Evolutionary conservation across 1,140 invertebrate species (phyloP).

Genomic region (Latrodectus geometricus): DNA sequence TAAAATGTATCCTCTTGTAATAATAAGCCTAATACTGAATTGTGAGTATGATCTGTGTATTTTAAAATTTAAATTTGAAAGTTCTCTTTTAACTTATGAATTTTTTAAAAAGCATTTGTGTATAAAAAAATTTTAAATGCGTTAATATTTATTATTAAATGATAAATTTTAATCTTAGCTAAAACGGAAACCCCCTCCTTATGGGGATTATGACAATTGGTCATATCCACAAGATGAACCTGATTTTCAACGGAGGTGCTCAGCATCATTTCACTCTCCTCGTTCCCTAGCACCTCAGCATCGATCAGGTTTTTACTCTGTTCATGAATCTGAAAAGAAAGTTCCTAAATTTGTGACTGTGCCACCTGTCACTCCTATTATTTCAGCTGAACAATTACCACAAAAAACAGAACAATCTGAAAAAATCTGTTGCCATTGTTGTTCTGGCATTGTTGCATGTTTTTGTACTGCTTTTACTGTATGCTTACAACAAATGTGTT

Average conservation of each 20-base stretch:
- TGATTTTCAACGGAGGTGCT: neutral
- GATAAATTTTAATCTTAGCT: neutral
- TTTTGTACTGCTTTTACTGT: neutral
- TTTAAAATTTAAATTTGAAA: neutral
- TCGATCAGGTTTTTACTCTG: constrained; percentile 37
- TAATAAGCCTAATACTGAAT: neutral
- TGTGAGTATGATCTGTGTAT: neutral
- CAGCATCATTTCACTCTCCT: neutral
- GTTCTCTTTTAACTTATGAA: neutral
- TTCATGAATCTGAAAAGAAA: constrained; percentile 13
- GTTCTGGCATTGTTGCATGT: neutral
- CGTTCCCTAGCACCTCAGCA: neutral
- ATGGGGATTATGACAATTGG: constrained; percentile 45
- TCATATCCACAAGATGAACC: constrained; percentile 18
- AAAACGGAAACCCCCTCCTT: constrained; percentile 15
- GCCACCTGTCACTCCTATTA: neutral
- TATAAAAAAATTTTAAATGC: neutral
- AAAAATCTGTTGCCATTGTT: neutral
- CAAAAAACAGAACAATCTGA: neutral
- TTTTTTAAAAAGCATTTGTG: neutral
- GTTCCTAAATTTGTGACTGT: neutral
- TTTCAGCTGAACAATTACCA: neutral
- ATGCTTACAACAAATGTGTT: constrained; percentile 1
- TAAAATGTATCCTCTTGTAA: neutral
- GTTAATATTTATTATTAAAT: neutral